These are phyloP conservation scores for Armadillidium nasatum DNA, from an alignment of 1,140 invertebrate species.

Conservation along the genomic window DNA sequence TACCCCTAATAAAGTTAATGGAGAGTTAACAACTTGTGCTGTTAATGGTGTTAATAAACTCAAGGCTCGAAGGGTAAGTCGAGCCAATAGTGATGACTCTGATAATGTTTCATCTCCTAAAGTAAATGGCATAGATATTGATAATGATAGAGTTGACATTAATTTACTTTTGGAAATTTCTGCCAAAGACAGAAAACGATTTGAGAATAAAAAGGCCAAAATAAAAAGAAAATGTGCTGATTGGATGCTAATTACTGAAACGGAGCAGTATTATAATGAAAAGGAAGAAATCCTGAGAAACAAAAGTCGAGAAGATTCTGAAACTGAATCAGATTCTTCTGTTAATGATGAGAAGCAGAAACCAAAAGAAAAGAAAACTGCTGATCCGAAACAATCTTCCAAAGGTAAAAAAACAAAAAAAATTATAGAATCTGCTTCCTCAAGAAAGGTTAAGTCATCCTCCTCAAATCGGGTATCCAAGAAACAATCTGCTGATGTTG, in stretches of 20 bases:
- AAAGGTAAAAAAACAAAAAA: not conserved
- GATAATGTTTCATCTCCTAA: slow-evolving; percentile 35
- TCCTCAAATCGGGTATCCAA: slow-evolving; percentile 30
- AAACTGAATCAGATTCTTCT: slow-evolving; percentile 38
- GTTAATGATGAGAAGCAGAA: slow-evolving; percentile 33
- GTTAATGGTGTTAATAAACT: slow-evolving; percentile 37
- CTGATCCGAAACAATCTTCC: slow-evolving; percentile 1
- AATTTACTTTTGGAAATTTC: slow-evolving; percentile 43
- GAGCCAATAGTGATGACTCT: slow-evolving; percentile 40
- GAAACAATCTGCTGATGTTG: not conserved
- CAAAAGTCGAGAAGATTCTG: slow-evolving; percentile 40
- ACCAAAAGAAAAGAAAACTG: slow-evolving; percentile 24
- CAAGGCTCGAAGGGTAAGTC: slow-evolving; percentile 37
- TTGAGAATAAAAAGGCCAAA: slow-evolving; percentile 43
- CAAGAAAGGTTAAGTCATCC: slow-evolving; percentile 33
- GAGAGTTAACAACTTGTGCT: slow-evolving; percentile 32
- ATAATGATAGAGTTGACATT: slow-evolving; percentile 41
- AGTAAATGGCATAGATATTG: slow-evolving; percentile 40
- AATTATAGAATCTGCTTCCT: slow-evolving; percentile 39
- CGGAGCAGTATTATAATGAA: slow-evolving; percentile 43
- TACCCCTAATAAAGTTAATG: slow-evolving; percentile 30
- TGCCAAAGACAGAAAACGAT: slow-evolving; percentile 38
- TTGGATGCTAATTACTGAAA: slow-evolving; percentile 42
- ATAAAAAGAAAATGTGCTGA: slow-evolving; percentile 40
- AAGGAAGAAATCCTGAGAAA: slow-evolving; percentile 45